Evolutionary conservation across 1,140 invertebrate species (phyloP).

Genomic region (Asobara japonica): DNA sequence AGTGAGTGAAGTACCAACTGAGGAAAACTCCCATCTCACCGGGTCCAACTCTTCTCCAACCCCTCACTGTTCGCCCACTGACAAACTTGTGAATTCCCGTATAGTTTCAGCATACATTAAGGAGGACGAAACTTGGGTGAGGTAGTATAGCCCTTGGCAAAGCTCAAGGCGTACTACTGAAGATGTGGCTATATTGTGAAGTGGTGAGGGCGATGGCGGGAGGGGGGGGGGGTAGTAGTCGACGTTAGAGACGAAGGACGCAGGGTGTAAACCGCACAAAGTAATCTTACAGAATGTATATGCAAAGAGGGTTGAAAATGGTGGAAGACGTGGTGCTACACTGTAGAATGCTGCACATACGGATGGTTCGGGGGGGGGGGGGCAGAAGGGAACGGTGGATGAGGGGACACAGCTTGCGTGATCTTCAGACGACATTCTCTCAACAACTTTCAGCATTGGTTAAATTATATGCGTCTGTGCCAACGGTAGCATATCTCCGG

Average conservation of each 20-base stretch:
- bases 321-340: slow-evolving; percentile 32
- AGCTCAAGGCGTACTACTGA: slow-evolving; percentile 29
- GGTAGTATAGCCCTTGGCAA: slow-evolving; percentile 60
- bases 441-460: slow-evolving; percentile 53
- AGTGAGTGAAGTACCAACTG: slow-evolving; percentile 28
- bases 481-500: slow-evolving; percentile 28
- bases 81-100: slow-evolving; percentile 58
- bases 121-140: slow-evolving; percentile 54
- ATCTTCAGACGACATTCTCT: slow-evolving; percentile 53
- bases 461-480: slow-evolving; percentile 39
- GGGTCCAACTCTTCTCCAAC: slow-evolving; percentile 9
- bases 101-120: slow-evolving; percentile 66
- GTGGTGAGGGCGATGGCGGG: slow-evolving; percentile 31
- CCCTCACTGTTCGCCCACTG: slow-evolving; percentile 27
- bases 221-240: slow-evolving; percentile 26
- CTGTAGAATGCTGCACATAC: slow-evolving; percentile 31
- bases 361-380: slow-evolving; percentile 16
- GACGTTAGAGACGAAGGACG: slow-evolving; percentile 24
- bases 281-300: slow-evolving; percentile 70
- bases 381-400: slow-evolving; percentile 37
- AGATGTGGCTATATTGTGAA: slow-evolving; percentile 33
- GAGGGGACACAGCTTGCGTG: slow-evolving; percentile 62
- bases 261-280: slow-evolving; percentile 66
- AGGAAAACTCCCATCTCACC: slow-evolving; percentile 41
- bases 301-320: slow-evolving; percentile 65